These are phyloP conservation scores for Cydia strobilella DNA, from an alignment of 1,140 invertebrate genomes.

Conservation along the genomic window DNA sequence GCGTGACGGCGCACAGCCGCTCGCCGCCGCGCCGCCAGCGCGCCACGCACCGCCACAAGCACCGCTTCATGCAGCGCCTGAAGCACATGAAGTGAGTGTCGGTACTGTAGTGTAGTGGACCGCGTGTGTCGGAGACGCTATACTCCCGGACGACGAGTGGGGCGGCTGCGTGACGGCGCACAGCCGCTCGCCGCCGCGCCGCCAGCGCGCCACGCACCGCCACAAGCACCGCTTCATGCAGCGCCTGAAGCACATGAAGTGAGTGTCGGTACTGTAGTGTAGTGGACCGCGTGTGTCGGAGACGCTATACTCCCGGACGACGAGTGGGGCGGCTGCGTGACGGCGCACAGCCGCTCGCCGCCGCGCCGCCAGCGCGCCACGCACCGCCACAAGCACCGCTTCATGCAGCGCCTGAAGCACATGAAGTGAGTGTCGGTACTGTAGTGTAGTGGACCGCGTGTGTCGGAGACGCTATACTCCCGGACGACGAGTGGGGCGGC, in stretches of 20 bases:
- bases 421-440: slow-evolving; percentile 85
- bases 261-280: too few relatives aligned
- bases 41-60: slow-evolving; percentile 96
- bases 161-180: too few relatives aligned
- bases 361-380: slow-evolving; percentile 82
- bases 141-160: too few relatives aligned
- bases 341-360: background rate
- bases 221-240: slow-evolving; percentile 89
- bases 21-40: slow-evolving; percentile 45
- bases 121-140: background rate
- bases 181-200: background rate
- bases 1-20: background rate
- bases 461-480: background rate
- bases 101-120: too few relatives aligned
- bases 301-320: too few relatives aligned
- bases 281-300: too few relatives aligned
- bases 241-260: too few relatives aligned
- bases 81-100: slow-evolving; percentile 91
- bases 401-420: slow-evolving; percentile 97
- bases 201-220: slow-evolving; percentile 87
- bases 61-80: slow-evolving; percentile 96
- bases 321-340: too few relatives aligned
- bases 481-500: too few relatives aligned
- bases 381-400: slow-evolving; percentile 96
- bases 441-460: too few relatives aligned